A percentile compares a stretch with the other conserved stretches of the same genome.
These are phyloP conservation scores for Trilocha varians DNA, from an alignment of 2,888 invertebrate genomes.

Conservation along the genomic window DNA sequence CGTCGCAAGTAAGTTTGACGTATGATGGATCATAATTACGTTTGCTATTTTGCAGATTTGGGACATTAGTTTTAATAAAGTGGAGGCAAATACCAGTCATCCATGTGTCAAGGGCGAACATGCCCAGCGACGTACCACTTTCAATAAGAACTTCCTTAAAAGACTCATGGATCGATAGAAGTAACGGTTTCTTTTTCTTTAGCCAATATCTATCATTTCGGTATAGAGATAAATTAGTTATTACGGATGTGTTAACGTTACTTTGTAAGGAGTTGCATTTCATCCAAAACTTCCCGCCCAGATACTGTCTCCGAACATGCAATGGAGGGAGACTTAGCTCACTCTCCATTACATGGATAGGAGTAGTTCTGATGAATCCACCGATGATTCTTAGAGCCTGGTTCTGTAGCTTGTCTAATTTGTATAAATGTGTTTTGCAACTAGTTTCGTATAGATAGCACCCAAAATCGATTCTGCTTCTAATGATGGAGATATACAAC, in stretches of 20 bases:
- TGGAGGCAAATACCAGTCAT: constrained; percentile 1
- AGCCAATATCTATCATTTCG: constrained; percentile 7
- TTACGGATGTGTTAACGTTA: not conserved
- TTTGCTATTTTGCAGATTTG: not conserved
- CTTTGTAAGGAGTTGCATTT: constrained; percentile 5
- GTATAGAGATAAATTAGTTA: not conserved
- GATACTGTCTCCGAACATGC: constrained; percentile 8
- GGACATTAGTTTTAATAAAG: not conserved
- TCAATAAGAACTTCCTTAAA: not conserved
- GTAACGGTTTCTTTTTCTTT: constrained; percentile 9
- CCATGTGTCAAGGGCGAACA: constrained; percentile 4
- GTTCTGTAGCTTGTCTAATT: constrained; percentile 16
- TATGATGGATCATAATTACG: not conserved
- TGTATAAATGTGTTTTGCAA: constrained; percentile 9
- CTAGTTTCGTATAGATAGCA: constrained; percentile 13
- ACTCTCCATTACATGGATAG: constrained; percentile 14
- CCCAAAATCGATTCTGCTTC: constrained; percentile 19
- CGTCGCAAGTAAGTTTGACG: not conserved
- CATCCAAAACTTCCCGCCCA: constrained; percentile 11
- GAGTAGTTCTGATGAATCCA: constrained; percentile 13
- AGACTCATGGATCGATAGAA: constrained; percentile 2
- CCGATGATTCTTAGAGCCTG: constrained; percentile 13
- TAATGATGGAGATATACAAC: constrained; percentile 18
- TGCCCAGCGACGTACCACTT: not conserved
- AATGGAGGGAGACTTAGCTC: constrained; percentile 12